Evolutionary conservation across 2,888 invertebrate genomes (phyloP).

Genomic region (Harmothoe impar): DNA sequence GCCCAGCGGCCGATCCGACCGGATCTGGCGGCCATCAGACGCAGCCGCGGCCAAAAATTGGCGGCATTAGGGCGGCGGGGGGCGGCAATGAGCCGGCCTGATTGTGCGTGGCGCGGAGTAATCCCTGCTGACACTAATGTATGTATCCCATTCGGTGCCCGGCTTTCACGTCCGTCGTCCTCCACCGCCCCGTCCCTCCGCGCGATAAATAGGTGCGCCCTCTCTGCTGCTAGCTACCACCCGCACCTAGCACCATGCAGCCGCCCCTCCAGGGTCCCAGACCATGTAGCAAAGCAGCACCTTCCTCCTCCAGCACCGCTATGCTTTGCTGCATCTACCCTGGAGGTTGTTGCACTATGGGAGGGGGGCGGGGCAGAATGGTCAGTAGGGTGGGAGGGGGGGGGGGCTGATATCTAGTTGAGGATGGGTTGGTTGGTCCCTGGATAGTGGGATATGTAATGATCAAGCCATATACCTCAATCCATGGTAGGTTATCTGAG

Average conservation of each 20-base stretch:
- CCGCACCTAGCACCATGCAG: neutral
- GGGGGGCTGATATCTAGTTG: too few species aligned
- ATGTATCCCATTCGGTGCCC: conserved; percentile 63
- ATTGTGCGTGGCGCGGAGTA: conserved; percentile 52
- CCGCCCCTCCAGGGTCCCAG: neutral
- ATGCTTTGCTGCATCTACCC: too few species aligned
- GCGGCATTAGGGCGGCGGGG: conserved; percentile 44
- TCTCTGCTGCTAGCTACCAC: neutral
- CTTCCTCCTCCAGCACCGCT: neutral
- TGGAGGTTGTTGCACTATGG: too few species aligned
- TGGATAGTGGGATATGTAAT: too few species aligned
- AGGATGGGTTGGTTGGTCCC: too few species aligned
- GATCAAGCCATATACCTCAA: too few species aligned
- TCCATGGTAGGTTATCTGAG: too few species aligned
- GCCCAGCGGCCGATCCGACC: neutral
- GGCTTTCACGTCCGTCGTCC: conserved; percentile 31
- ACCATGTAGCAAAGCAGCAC: neutral
- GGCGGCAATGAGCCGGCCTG: conserved; percentile 7
- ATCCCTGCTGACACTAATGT: conserved; percentile 65
- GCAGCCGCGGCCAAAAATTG: conserved; percentile 44
- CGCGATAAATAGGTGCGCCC: neutral
- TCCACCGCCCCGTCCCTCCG: neutral
- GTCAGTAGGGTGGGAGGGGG: too few species aligned
- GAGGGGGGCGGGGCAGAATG: too few species aligned
- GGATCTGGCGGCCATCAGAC: conserved; percentile 45